Percentiles rank a stretch among this genome's conserved stretches.
Conservation (phyloP, 2,113 vertebrate genomes). For the Grammomys surdaster region DNA sequence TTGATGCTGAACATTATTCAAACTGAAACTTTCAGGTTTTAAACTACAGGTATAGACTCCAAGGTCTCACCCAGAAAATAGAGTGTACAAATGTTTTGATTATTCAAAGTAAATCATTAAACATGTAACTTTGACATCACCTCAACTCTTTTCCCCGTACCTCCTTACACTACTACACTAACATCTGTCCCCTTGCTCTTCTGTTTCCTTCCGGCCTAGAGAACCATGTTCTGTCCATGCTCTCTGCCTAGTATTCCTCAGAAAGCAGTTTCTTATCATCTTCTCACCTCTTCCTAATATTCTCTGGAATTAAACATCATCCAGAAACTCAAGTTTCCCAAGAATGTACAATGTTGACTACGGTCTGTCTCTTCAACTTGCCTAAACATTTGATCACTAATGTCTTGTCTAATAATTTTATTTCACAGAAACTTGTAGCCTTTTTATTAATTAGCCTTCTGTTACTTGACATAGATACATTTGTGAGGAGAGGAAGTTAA, state of each 20-base stretch:
- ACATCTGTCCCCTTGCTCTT: not conserved
- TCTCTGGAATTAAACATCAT: not conserved
- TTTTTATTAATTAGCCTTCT: not conserved
- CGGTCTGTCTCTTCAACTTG: not conserved
- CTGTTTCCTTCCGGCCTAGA: not conserved
- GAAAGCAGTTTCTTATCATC: not conserved
- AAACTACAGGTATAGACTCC: not conserved
- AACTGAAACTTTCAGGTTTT: not conserved
- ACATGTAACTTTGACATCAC: not conserved
- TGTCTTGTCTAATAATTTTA: not conserved
- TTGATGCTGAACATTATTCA: not conserved
- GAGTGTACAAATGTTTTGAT: not conserved
- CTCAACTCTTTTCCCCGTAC: not conserved
- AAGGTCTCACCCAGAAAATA: not conserved
- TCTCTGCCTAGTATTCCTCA: not conserved
- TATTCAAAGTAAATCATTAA: not conserved
- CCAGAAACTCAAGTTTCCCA: not conserved
- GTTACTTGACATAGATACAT: not conserved
- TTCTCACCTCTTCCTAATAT: not conserved
- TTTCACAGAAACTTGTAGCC: not conserved
- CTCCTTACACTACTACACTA: not conserved
- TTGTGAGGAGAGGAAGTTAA: not conserved
- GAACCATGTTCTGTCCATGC: not conserved
- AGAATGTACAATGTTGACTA: not conserved
- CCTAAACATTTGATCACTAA: not conserved